Conservation (phyloP, 2,797 vertebrate genomes). For the Falco naumanni region DNA sequence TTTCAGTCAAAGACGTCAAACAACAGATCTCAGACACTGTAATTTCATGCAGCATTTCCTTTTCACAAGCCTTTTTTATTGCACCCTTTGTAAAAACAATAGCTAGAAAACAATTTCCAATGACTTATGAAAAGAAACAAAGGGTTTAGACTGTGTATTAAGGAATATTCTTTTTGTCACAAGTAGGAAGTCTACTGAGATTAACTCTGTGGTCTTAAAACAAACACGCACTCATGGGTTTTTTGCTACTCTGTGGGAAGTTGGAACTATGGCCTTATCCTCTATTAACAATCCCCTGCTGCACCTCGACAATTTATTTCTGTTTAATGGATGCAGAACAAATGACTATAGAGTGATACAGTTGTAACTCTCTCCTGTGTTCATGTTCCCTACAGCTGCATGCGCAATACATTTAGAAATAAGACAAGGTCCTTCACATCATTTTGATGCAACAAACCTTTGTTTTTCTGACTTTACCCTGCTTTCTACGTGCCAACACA, state of each 20-base stretch:
- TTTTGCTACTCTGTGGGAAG: background rate
- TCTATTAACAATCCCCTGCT: background rate
- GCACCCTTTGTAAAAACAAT: background rate
- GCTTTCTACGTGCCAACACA: background rate
- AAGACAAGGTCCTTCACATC: background rate
- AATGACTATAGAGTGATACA: background rate
- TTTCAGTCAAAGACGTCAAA: constrained; percentile 30
- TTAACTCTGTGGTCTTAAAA: background rate
- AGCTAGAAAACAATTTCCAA: background rate
- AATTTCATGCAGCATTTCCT: constrained; percentile 17
- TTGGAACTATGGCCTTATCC: background rate
- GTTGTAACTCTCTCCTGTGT: background rate
- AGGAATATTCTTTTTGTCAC: background rate
- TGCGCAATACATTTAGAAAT: background rate
- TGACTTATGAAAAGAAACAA: background rate
- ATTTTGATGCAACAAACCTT: background rate
- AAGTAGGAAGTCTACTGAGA: background rate
- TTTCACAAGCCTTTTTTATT: background rate
- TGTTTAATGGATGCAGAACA: background rate
- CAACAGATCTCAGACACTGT: background rate
- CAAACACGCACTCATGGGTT: background rate
- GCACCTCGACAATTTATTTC: background rate
- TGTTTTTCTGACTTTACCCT: background rate
- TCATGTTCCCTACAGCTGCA: background rate
- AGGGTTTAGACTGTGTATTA: background rate